Percentiles rank a stretch among this genome's conserved stretches.
Evolutionary conservation across 2,113 vertebrate genomes (phyloP).

Genomic region (Lampris megalopsis): DNA sequence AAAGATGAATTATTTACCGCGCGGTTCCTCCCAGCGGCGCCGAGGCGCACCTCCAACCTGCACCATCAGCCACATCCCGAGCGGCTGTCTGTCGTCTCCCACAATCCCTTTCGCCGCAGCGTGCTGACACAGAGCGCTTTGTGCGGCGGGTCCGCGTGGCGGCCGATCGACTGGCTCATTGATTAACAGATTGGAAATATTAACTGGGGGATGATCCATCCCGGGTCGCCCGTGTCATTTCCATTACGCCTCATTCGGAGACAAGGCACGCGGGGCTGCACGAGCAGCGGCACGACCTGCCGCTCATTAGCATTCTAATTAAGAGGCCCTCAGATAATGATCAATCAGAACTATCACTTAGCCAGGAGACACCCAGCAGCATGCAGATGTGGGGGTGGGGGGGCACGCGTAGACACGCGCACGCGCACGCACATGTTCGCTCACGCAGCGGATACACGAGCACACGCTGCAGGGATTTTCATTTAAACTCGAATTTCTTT

Average conservation of each 20-base stretch:
- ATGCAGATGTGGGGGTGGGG: constrained; percentile 54
- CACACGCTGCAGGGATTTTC: too few species aligned
- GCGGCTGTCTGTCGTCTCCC: constrained; percentile 55
- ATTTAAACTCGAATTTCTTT: too few species aligned
- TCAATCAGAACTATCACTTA: constrained; percentile 77
- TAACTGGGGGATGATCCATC: constrained; percentile 86
- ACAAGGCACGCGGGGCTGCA: constrained; percentile 50
- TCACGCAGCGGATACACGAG: constrained; percentile 13
- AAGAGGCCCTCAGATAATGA: constrained; percentile 83
- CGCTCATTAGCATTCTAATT: constrained; percentile 86
- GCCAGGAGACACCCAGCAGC: constrained; percentile 53
- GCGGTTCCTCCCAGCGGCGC: neutral
- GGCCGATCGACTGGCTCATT: constrained; percentile 78
- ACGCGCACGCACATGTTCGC: constrained; percentile 7
- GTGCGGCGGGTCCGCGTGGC: constrained; percentile 28
- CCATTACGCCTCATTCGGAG: constrained; percentile 73
- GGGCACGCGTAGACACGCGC: constrained; percentile 13
- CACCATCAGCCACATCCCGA: constrained; percentile 28
- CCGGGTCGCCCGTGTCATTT: constrained; percentile 76
- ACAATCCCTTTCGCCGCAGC: constrained; percentile 62
- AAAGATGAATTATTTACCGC: neutral
- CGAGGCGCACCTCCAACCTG: constrained; percentile 8
- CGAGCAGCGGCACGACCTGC: constrained; percentile 41
- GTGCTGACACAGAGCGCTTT: constrained; percentile 68
- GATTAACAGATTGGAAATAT: constrained; percentile 87